Base-by-base conservation (phyloP, 2,797 vertebrate genomes). In the Acomys russatus region DNA sequence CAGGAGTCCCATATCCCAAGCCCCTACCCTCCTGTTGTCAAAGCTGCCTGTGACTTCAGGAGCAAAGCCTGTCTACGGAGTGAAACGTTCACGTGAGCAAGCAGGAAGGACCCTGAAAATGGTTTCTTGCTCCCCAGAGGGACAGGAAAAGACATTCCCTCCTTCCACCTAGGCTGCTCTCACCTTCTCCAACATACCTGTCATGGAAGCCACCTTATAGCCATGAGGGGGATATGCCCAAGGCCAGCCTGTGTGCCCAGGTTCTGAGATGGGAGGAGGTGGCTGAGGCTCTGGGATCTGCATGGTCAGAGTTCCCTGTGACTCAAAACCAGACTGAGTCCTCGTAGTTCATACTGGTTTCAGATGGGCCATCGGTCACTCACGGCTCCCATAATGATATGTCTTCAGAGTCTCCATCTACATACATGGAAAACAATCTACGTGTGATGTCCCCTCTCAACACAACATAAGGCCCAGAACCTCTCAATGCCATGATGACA, bases 301-400 rank as follows among this genome's bases (percentile, higher is more conserved):
- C 25, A 22, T 70, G 5, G 28, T 23, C 68, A 51, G 44, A 22
- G 56, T 20, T 18, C 63, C 44, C n/a, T 4, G 25, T 68, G 30
- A n/a, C 3, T 15, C 2, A 49, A 7, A 20, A 14, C 25, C 17
- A 74, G 64, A 35, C 14, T 6, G 11, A 18, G 25, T 76, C 35
- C 17, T 56, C 2, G 0, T 6, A 1, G 1, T 12, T 56, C 4
- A 18, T 14, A 5, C 38, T 14, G 7, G 68, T 66, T 56, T 59
- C 20, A 74, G 73, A 33, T 30, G 28, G 54, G 35, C 8, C 25
- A n/a, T 12, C 38, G 71, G 12, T 71, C 38, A 6, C 23, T 56
- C 54, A 33, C 25, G 30, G 38, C 28, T 17, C 5, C 23, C 49
- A 7, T 25, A n/a, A 28, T 66, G 33, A n/a, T 68, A 49, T 18